Conservation (phyloP, 2,113 vertebrate genomes). For the Caranx ignobilis region DNA sequence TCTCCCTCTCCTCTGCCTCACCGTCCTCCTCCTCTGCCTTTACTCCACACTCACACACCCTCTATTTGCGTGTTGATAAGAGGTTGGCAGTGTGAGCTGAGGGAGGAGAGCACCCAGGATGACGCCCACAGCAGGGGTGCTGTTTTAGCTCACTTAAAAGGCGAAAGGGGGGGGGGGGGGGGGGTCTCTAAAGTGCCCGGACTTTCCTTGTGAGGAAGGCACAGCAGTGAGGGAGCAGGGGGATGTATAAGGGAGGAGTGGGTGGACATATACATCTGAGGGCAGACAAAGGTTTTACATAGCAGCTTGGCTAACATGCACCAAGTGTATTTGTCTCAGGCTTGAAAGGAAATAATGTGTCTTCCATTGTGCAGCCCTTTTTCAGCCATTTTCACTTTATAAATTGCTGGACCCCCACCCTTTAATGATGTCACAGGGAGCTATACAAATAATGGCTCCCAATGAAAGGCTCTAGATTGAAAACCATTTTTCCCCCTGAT, state of each 20-base stretch:
- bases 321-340: conserved; percentile 7
- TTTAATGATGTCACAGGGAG: conserved; percentile 37
- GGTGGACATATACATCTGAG: conserved; percentile 27
- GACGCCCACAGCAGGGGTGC: conserved; percentile 52
- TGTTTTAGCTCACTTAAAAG: conserved; percentile 54
- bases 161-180: conserved; percentile 7
- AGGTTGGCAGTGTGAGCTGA: conserved; percentile 49
- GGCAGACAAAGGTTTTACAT: conserved; percentile 28
- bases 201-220: conserved; percentile 39
- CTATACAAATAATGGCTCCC: conserved; percentile 22
- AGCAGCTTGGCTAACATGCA: conserved; percentile 1
- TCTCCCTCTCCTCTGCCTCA: conserved; percentile 60
- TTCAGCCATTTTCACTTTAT: conserved; percentile 24
- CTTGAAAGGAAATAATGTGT: conserved; percentile 34
- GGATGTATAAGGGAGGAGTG: conserved; percentile 12
- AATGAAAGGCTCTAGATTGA: conserved; percentile 45
- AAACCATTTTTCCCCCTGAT: conserved; percentile 35
- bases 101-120: conserved; percentile 48
- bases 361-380: conserved; percentile 15
- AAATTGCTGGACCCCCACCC: conserved; percentile 13
- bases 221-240: conserved; percentile 13
- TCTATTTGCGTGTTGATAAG: conserved; percentile 66
- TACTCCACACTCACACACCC: conserved; percentile 60
- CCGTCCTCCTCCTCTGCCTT: conserved; percentile 61
- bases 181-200: conserved; percentile 43